Percentiles rank a stretch among this genome's conserved stretches.
phyloP scores from a whole-genome alignment of 92 coral and sea anemone species.

The Siderastrea siderea region DNA sequence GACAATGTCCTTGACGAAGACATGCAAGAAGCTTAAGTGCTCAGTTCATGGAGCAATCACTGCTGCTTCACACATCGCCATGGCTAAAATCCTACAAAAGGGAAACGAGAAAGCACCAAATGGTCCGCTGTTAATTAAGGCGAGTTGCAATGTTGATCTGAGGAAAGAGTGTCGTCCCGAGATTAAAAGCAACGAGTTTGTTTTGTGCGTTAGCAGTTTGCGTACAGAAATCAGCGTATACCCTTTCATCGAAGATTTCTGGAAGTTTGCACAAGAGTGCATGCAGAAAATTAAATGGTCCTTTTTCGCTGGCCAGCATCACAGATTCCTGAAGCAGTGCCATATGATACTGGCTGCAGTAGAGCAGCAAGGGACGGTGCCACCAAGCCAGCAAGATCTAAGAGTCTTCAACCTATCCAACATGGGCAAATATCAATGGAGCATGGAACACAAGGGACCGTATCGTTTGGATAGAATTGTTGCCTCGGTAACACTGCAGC shows the following conservation, averaged over 20 bases:
- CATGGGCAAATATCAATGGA: neutral
- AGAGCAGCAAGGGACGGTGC: neutral
- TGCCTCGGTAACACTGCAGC: neutral
- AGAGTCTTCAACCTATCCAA: slow-evolving; percentile 21
- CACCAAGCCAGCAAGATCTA: neutral
- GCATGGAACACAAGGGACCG: neutral
- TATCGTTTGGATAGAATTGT: neutral
- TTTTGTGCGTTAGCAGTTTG: slow-evolving; percentile 20
- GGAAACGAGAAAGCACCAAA: neutral
- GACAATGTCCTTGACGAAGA: slow-evolving; percentile 8
- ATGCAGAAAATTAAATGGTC: neutral
- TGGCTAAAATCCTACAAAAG: slow-evolving; percentile 50
- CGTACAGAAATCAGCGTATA: slow-evolving; percentile 15
- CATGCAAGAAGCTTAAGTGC: slow-evolving; percentile 29
- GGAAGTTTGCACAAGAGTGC: slow-evolving; percentile 14
- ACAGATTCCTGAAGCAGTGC: slow-evolving; percentile 24
- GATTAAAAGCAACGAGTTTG: slow-evolving; percentile 12
- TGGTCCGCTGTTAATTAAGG: neutral
- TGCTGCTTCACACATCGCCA: slow-evolving; percentile 57
- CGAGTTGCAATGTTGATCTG: slow-evolving; percentile 19
- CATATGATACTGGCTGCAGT: neutral
- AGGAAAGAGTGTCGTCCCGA: slow-evolving; percentile 11
- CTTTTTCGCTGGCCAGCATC: slow-evolving; percentile 15
- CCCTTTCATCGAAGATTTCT: neutral
- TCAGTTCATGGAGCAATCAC: slow-evolving; percentile 55